Percentiles rank a stretch among this genome's conserved stretches.
These are phyloP conservation scores for Pediacus dermestoides DNA, from an alignment of 2,888 invertebrate genomes.

Conservation along the genomic window DNA sequence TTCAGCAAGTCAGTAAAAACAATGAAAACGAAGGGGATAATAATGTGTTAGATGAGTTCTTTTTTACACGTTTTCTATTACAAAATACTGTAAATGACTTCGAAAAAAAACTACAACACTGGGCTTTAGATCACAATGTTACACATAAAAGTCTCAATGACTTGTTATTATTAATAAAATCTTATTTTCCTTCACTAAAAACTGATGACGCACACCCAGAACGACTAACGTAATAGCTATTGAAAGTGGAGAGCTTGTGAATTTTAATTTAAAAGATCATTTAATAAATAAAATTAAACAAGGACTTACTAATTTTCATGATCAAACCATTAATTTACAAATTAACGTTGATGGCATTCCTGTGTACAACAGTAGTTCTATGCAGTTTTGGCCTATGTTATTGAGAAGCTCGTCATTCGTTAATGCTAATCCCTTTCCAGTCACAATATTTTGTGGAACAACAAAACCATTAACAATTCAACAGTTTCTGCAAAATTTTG, in stretches of 20 bases:
- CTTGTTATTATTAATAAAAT: conserved; percentile 6
- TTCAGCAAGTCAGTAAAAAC: no score
- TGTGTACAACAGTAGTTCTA: conserved; percentile 1
- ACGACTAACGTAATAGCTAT: background rate
- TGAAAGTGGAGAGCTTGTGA: conserved; percentile 5
- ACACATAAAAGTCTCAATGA: conserved; percentile 14
- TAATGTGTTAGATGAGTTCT: no score
- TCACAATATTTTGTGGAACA: conserved; percentile 6
- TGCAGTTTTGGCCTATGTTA: conserved; percentile 7
- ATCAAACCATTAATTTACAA: no score
- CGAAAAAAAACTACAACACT: no score
- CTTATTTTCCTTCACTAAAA: conserved; percentile 8
- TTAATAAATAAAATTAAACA: no score
- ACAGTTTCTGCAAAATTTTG: no score
- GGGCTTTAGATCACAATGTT: conserved; percentile 5
- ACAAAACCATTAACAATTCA: conserved; percentile 4
- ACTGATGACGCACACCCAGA: conserved; percentile 6
- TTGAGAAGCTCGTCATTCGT: background rate
- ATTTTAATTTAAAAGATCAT: conserved; percentile 6
- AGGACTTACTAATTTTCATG: no score
- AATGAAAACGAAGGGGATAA: no score
- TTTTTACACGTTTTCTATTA: no score
- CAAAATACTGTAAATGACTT: no score
- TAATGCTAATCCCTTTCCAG: background rate
- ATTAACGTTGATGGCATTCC: conserved; percentile 8